Evolutionary conservation across 2,888 invertebrate species (phyloP), one percentile per base, ranked within the genome.

Genomic region (Epistrophella euchroma): DNA sequence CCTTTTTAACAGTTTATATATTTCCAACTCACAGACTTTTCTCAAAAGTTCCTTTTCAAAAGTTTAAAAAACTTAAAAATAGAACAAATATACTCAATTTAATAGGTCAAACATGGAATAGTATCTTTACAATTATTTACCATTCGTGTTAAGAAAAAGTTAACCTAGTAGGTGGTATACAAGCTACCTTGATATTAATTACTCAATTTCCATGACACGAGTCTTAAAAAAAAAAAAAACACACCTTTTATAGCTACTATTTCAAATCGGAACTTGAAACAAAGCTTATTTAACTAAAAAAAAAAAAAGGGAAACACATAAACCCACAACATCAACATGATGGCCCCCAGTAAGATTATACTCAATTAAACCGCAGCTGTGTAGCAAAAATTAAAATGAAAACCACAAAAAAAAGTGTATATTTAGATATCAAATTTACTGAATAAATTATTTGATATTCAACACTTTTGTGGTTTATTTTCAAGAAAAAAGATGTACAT

Each of bases 201-300:
- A 60, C 60, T 37, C 5, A 19, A 22, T 60, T 40, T 40, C 17
- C 47, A 66, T 66, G 66, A 66, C 45, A 66, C 47, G 66, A 47
- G 66, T 15, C 47, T 47, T 47, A 15, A 62, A 19, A 64, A 47
- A 5, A 17, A 47, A 66, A 66, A 32, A 11, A 4, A 28, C 15
- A 58, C 56, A 58, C 58, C 62, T 35, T 19, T 7, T 37, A 13
- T 35, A n/a, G n/a, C n/a, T n/a, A 32, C 10, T 1, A 0, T 43
- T 25, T 22, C 10, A 15, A 40, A 43, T 56, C 28, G 11, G 25
- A 43, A 62, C 43, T 62, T 45, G 17, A 43, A 62, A 45, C n/a
- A 45, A 11, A 43, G 43, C 11, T n/a, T 45, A 28, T 28, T 62
- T 43, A 62, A 28, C 11, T 2, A 7, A 6, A 58, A 13, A 19